Conservation (phyloP, 1,140 invertebrate genomes). For the Leptinotarsa texana region DNA sequence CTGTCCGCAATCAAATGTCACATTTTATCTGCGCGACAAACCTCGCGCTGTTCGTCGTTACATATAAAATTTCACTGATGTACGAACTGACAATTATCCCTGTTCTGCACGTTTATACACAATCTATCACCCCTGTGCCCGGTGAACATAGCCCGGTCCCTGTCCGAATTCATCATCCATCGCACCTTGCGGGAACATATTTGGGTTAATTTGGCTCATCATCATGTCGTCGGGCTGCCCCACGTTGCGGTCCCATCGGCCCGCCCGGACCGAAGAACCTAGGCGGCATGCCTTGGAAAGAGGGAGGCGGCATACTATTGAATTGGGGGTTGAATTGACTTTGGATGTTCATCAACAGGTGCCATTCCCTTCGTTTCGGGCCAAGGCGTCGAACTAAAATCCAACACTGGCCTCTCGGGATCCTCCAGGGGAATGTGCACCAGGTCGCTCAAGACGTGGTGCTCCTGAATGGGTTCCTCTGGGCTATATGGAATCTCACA, state of each 20-base stretch:
- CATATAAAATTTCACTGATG: too few relatives aligned
- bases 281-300: too few relatives aligned
- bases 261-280: not conserved
- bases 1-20: too few relatives aligned
- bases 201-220: conserved; percentile 37
- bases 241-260: conserved; percentile 36
- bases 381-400: conserved; percentile 75
- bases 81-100: conserved; percentile 6
- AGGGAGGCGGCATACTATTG: conserved; percentile 42
- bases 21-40: too few relatives aligned
- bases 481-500: conserved; percentile 85
- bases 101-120: conserved; percentile 73
- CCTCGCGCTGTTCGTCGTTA: too few relatives aligned
- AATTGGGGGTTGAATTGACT: conserved; percentile 31
- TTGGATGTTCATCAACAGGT: conserved; percentile 36
- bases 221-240: conserved; percentile 50
- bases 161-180: not conserved
- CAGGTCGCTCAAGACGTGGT: conserved; percentile 74
- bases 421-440: conserved; percentile 87
- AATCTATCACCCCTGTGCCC: conserved; percentile 62
- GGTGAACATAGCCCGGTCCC: conserved; percentile 53
- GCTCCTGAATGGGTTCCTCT: conserved; percentile 83
- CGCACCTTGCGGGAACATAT: not conserved
- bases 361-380: conserved; percentile 75
- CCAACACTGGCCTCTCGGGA: conserved; percentile 75